A percentile compares a stretch with the other conserved stretches of the same genome.
These are phyloP conservation scores for Empis stercorea DNA, from an alignment of 2,888 invertebrate genomes.

Conservation along the genomic window DNA sequence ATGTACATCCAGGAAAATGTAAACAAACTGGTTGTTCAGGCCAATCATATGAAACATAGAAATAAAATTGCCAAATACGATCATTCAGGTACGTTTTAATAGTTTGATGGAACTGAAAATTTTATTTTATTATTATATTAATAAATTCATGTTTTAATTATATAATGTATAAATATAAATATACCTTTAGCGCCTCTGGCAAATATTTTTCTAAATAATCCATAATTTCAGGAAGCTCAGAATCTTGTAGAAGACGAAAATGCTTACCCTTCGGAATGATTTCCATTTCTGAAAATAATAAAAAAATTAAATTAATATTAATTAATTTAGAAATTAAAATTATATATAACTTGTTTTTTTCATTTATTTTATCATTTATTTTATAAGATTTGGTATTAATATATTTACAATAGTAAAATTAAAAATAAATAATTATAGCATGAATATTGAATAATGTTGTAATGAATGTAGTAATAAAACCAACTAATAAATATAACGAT, in stretches of 20 bases:
- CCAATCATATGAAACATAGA: conserved; percentile 82
- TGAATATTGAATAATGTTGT: no score
- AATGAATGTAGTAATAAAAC: no score
- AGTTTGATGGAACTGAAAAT: conserved; percentile 76
- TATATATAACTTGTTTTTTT: no score
- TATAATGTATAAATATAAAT: neutral
- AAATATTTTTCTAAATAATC: conserved; percentile 67
- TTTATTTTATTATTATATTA: no score
- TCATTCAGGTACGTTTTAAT: conserved; percentile 78
- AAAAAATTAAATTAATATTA: conserved; percentile 4
- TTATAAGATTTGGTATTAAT: no score
- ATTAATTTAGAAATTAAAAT: neutral
- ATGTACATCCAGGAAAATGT: conserved; percentile 80
- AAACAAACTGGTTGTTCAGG: conserved; percentile 71
- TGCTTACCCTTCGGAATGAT: conserved; percentile 73
- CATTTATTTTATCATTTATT: no score
- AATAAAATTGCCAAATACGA: conserved; percentile 80
- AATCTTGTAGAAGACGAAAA: conserved; percentile 76
- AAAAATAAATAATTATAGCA: no score
- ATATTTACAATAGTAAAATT: no score
- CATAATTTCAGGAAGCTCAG: conserved; percentile 71
- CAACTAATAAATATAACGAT: no score
- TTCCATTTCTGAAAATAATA: conserved; percentile 60
- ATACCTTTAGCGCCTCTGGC: conserved; percentile 77
- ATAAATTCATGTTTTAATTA: no score